Conservation (phyloP, 2,888 invertebrate species). For the Protonemura montana region DNA sequence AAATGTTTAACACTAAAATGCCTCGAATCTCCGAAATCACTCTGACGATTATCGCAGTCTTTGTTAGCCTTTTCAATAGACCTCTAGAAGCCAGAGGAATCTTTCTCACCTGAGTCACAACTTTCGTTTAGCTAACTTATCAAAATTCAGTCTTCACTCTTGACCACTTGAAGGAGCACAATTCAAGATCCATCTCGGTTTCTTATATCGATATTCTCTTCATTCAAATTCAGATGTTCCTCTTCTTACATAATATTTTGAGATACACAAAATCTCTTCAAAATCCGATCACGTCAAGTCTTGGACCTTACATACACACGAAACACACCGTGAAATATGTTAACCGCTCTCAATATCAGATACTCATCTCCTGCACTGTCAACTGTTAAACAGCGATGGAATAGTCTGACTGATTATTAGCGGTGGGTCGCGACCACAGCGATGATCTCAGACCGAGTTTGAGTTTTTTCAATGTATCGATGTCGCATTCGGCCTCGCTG, state of each 20-base stretch:
- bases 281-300: neutral
- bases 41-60: neutral
- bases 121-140: neutral
- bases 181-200: neutral
- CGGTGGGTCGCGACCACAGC: slow-evolving; percentile 72
- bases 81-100: neutral
- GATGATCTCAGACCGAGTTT: slow-evolving; percentile 75
- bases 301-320: neutral
- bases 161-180: neutral
- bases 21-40: neutral
- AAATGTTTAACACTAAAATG: neutral
- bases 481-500: slow-evolving; percentile 76
- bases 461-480: slow-evolving; percentile 76
- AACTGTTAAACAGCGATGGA: slow-evolving; percentile 72
- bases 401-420: slow-evolving; percentile 73
- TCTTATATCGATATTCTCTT: neutral
- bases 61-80: neutral
- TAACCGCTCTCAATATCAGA: neutral
- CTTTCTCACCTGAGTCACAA: neutral
- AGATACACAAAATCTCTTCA: neutral
- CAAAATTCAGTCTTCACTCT: slow-evolving; percentile 12
- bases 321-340: neutral
- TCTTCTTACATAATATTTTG: neutral
- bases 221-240: neutral
- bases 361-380: neutral